Conservation (phyloP, 2,113 vertebrate genomes). For the Ciconia stormi region DNA sequence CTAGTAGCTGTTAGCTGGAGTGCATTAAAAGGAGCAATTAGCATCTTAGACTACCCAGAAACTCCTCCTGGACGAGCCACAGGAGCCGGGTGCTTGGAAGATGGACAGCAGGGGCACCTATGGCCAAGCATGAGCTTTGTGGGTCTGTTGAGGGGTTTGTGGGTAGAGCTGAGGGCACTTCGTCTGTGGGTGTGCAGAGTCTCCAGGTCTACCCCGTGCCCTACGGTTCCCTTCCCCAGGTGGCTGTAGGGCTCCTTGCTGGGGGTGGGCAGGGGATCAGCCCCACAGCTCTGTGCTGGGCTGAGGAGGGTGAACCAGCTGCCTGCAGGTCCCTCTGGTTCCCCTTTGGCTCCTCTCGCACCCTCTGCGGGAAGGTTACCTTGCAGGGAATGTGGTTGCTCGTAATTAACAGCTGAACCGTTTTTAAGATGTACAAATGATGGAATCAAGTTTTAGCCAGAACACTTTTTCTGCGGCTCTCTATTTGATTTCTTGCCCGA, state of each 20-base stretch:
- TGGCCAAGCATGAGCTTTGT: neutral
- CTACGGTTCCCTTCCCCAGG: rapidly evolving
- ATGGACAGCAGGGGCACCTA: neutral
- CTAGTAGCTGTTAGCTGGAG: neutral
- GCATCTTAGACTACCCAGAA: neutral
- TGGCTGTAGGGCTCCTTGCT: neutral
- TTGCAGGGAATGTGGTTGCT: neutral
- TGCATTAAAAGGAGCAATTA: neutral
- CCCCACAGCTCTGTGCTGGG: neutral
- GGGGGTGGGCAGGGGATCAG: neutral
- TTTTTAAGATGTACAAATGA: neutral
- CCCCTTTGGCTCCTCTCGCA: neutral
- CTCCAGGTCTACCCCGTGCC: neutral
- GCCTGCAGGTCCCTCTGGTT: neutral
- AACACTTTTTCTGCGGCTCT: neutral
- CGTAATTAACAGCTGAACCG: neutral
- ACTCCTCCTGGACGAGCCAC: neutral
- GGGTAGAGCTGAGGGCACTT: neutral
- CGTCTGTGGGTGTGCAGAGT: neutral
- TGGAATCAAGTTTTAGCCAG: neutral
- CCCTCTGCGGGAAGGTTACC: neutral
- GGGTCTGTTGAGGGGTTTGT: neutral
- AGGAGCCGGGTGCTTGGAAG: neutral
- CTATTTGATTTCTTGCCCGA: neutral
- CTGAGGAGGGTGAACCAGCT: neutral